Percentiles rank a stretch among this genome's conserved stretches.
These are phyloP conservation scores for Brachionus plicatilis DNA, from an alignment of 1,140 invertebrate genomes.

Conservation along the genomic window DNA sequence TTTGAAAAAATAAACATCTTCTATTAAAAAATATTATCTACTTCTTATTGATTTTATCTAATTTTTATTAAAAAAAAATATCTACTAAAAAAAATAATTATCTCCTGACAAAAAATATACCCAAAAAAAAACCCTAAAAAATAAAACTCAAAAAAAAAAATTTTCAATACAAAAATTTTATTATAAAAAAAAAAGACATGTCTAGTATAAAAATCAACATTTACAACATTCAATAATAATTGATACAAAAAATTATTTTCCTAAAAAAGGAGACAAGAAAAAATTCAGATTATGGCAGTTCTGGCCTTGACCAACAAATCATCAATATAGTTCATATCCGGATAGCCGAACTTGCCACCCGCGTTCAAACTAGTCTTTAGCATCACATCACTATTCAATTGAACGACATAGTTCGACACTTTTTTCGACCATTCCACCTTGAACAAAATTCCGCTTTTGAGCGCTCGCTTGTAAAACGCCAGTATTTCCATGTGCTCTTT, in stretches of 20 bases:
- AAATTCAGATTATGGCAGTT: not conserved
- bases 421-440: constrained; percentile 8
- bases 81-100: no score
- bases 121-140: no score
- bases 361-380: constrained; percentile 9
- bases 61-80: no score
- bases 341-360: constrained; percentile 31
- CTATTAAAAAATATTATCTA: no score
- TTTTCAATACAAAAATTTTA: not conserved
- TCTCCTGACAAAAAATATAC: no score
- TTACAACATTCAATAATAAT: not conserved
- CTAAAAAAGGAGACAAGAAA: not conserved
- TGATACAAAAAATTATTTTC: not conserved
- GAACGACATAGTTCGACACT: not conserved
- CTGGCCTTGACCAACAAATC: constrained; percentile 5
- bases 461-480: not conserved
- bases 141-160: no score
- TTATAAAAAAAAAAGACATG: not conserved
- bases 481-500: constrained; percentile 37
- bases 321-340: not conserved
- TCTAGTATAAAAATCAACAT: not conserved
- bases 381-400: not conserved
- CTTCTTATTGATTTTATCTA: no score
- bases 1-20: no score
- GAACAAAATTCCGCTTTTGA: constrained; percentile 25